Evolutionary conservation across 2,113 vertebrate genomes (phyloP).

Genomic region (Pterophyllum scalare): DNA sequence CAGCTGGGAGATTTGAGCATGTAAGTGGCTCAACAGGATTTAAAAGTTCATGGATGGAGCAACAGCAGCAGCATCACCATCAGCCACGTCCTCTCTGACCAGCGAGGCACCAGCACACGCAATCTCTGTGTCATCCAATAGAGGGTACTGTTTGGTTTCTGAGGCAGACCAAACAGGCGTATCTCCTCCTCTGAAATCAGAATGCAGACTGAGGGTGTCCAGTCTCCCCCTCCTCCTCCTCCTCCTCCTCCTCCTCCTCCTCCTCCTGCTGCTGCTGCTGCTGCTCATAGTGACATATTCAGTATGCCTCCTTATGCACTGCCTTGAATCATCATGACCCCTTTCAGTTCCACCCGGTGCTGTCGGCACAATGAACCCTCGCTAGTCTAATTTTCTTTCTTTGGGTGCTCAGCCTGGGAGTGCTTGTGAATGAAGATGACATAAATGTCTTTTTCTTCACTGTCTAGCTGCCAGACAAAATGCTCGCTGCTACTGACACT

Average conservation of each 20-base stretch:
- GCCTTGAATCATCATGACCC: conserved; percentile 22
- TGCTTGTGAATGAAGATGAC: conserved; percentile 33
- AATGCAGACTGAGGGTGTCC: conserved; percentile 42
- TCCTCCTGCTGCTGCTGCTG: conserved; percentile 15
- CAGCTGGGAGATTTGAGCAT: not conserved
- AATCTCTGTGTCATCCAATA: conserved; percentile 75
- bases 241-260: not conserved
- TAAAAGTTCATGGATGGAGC: not conserved
- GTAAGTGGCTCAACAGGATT: not conserved
- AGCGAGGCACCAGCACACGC: conserved; percentile 26
- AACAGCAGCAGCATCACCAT: rapidly evolving
- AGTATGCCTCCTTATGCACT: conserved; percentile 18
- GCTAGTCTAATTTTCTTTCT: not conserved
- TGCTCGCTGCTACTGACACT: not conserved
- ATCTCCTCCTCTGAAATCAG: conserved; percentile 35
- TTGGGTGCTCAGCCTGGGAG: not conserved
- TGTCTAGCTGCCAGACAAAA: not conserved
- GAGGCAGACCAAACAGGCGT: conserved; percentile 40
- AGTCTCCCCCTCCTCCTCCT: conserved; percentile 23
- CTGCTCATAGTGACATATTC: conserved; percentile 38
- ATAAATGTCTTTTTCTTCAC: conserved; percentile 3
- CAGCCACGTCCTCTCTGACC: not conserved
- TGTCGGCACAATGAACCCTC: conserved; percentile 30
- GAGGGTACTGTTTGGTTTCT: conserved; percentile 82
- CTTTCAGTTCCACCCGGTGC: conserved; percentile 20